Evolutionary conservation across 30 jellyfish, hydroid and myxozoan species (phyloP).

Genomic region (Nemopilema nomurai): DNA sequence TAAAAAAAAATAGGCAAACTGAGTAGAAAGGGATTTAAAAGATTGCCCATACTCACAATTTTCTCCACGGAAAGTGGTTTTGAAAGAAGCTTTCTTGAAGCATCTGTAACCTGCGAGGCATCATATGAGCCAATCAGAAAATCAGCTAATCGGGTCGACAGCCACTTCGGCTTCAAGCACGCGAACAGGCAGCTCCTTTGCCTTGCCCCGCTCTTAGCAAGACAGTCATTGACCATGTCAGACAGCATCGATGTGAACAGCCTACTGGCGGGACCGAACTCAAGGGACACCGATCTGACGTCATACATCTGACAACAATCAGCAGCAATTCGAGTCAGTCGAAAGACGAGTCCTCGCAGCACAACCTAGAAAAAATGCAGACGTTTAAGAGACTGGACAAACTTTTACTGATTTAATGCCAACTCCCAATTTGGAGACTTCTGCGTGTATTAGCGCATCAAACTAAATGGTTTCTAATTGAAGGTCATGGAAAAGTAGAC

Average conservation of each 20-base stretch:
- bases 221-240: background rate
- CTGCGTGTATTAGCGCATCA: no score
- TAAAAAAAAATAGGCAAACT: no score
- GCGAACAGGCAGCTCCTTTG: constrained; percentile 14
- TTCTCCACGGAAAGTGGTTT: constrained; percentile 74
- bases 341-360: constrained; percentile 21
- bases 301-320: constrained; percentile 58
- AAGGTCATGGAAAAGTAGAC: no score
- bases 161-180: constrained; percentile 42
- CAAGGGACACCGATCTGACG: constrained; percentile 1
- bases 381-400: background rate
- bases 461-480: no score
- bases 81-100: constrained; percentile 17
- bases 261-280: constrained; percentile 53
- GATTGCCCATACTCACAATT: constrained; percentile 27
- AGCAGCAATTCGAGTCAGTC: constrained; percentile 29
- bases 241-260: constrained; percentile 15
- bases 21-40: background rate
- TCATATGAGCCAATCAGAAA: constrained; percentile 37
- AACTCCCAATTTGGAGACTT: no score
- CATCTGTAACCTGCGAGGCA: constrained; percentile 25
- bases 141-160: constrained; percentile 64
- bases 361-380: constrained; percentile 24
- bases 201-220: background rate
- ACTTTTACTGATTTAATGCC: no score